phyloP scores from a whole-genome alignment of 92 coral and sea anemone genomes.

The Siderastrea siderea region DNA sequence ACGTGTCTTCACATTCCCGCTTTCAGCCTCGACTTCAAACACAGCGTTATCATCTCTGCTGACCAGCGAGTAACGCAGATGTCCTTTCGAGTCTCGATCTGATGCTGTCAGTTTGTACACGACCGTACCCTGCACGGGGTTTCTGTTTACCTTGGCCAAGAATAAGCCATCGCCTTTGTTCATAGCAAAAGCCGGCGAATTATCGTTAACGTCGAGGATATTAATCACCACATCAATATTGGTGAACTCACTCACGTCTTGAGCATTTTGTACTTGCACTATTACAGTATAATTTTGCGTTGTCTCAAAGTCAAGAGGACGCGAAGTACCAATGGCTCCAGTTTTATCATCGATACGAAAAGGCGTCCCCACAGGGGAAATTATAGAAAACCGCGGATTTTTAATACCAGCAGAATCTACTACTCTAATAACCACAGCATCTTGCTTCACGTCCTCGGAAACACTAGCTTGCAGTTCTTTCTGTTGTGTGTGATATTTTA shows the following conservation, averaged over 20 bases:
- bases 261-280: slow-evolving; percentile 74
- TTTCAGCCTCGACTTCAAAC: slow-evolving; percentile 55
- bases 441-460: slow-evolving; percentile 66
- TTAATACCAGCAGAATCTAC: slow-evolving; percentile 62
- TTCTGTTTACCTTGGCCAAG: slow-evolving; percentile 71
- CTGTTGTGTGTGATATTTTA: slow-evolving; percentile 83
- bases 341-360: slow-evolving; percentile 64
- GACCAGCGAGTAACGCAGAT: slow-evolving; percentile 77
- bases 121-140: slow-evolving; percentile 79
- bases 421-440: slow-evolving; percentile 56
- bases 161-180: slow-evolving; percentile 65
- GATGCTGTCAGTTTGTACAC: slow-evolving; percentile 77
- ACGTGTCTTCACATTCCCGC: slow-evolving; percentile 63
- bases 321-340: slow-evolving; percentile 67
- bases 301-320: slow-evolving; percentile 84
- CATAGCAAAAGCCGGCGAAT: slow-evolving; percentile 83
- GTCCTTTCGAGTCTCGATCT: slow-evolving; percentile 85
- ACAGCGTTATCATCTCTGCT: slow-evolving; percentile 35
- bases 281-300: slow-evolving; percentile 63
- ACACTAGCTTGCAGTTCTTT: slow-evolving; percentile 66
- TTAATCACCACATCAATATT: slow-evolving; percentile 79
- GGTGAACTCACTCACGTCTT: slow-evolving; percentile 67
- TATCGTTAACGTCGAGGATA: slow-evolving; percentile 90
- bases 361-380: slow-evolving; percentile 77
- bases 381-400: slow-evolving; percentile 73